Percentiles rank a stretch among this genome's conserved stretches.
Evolutionary conservation across 2,888 invertebrate species (phyloP).

Genomic region (Selenia dentaria): DNA sequence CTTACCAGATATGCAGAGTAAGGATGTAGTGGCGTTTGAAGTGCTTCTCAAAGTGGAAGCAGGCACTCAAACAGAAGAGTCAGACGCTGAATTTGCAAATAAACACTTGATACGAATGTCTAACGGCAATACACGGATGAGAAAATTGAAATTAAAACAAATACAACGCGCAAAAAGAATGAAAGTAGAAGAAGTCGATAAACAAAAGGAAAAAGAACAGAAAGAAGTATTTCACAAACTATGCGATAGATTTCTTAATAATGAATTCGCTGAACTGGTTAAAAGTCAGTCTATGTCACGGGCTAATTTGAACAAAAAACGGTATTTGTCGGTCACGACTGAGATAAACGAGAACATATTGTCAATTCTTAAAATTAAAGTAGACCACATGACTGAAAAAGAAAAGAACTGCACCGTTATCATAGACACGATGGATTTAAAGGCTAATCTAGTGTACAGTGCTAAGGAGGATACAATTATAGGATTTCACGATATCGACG

Average conservation of each 20-base stretch:
- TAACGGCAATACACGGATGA: background rate
- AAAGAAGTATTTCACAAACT: constrained; percentile 17
- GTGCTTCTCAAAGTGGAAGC: background rate
- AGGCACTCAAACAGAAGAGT: constrained; percentile 9
- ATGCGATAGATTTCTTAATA: constrained; percentile 19
- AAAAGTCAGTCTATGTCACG: constrained; percentile 3
- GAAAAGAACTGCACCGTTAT: constrained; percentile 39
- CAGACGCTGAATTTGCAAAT: background rate
- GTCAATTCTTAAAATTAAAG: constrained; percentile 37
- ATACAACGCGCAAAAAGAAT: background rate
- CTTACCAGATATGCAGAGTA: constrained; percentile 22
- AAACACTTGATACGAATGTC: background rate
- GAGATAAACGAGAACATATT: constrained; percentile 34
- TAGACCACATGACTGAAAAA: constrained; percentile 35
- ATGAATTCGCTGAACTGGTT: constrained; percentile 12
- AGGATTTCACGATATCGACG: constrained; percentile 42
- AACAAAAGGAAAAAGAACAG: constrained; percentile 5
- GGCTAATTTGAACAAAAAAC: constrained; percentile 5
- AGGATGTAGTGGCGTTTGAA: constrained; percentile 10
- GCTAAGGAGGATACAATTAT: constrained; percentile 38
- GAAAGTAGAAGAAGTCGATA: constrained; percentile 9
- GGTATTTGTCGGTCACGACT: constrained; percentile 23
- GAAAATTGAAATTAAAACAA: constrained; percentile 9
- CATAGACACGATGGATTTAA: constrained; percentile 31
- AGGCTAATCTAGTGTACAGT: constrained; percentile 36